Percentiles rank a stretch among this genome's conserved stretches.
phyloP scores from a whole-genome alignment of 2,797 vertebrate species.

The Lagocephalus sceleratus region DNA sequence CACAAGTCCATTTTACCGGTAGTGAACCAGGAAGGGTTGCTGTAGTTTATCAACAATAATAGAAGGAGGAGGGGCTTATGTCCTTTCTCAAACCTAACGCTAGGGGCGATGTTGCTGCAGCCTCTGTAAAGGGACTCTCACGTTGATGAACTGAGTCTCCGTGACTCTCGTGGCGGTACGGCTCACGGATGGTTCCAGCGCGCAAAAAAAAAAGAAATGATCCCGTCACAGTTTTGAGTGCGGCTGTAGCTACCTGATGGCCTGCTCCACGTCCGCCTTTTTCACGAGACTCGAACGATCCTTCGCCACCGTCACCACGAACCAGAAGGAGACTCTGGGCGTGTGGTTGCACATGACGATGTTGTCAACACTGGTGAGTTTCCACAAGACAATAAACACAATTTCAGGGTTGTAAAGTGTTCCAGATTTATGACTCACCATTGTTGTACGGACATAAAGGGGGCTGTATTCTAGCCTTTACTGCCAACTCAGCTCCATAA shows the following conservation, averaged over 20 bases:
- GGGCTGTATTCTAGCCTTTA: background rate
- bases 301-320: constrained; percentile 61
- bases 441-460: background rate
- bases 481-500: background rate
- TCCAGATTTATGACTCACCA: constrained; percentile 16
- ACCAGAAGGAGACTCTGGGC: constrained; percentile 75
- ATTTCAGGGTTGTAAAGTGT: background rate
- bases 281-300: background rate
- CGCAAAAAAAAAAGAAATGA: background rate
- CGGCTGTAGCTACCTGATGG: constrained; percentile 64
- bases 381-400: constrained; percentile 21
- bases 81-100: too few species aligned
- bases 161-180: too few species aligned
- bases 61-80: too few species aligned
- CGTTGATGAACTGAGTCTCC: too few species aligned
- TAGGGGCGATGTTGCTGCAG: too few species aligned
- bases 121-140: too few species aligned
- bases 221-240: background rate
- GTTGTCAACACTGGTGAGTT: constrained; percentile 61
- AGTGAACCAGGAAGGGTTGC: too few species aligned
- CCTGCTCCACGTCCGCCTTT: constrained; percentile 51
- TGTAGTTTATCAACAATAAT: too few species aligned
- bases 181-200: too few species aligned
- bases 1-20: too few species aligned
- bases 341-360: constrained; percentile 66